Conservation (phyloP, 2,797 vertebrate species). For the Caiman crocodilus region DNA sequence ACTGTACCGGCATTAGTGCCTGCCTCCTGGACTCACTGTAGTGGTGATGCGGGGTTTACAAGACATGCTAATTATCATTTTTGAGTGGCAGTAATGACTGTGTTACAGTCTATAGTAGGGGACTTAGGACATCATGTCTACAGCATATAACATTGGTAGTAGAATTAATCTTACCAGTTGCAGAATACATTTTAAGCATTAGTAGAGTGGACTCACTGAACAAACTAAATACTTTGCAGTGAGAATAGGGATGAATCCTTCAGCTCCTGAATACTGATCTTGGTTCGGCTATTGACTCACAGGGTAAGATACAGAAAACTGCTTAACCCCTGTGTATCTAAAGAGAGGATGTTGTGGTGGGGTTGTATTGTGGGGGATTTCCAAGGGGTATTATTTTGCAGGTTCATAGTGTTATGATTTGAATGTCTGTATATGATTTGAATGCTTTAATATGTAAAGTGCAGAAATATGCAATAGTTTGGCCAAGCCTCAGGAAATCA, state of each 20-base stretch:
- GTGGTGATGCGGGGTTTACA: neutral
- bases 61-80: neutral
- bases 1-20: no score
- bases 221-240: neutral
- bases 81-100: no score
- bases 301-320: neutral
- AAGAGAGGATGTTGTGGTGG: no score
- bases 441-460: no score
- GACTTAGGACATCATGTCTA: neutral
- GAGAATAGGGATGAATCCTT: neutral
- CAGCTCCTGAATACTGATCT: neutral
- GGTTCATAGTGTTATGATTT: accelerated
- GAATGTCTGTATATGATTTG: no score
- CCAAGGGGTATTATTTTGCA: neutral
- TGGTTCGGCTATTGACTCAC: neutral
- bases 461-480: neutral
- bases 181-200: neutral
- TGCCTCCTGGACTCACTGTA: no score
- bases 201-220: neutral
- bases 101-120: neutral
- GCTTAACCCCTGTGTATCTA: neutral
- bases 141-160: no score
- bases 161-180: no score
- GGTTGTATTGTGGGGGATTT: no score
- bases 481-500: neutral